Evolutionary conservation across 1,140 invertebrate genomes (phyloP).

Genomic region (Drosophila bocqueti): DNA sequence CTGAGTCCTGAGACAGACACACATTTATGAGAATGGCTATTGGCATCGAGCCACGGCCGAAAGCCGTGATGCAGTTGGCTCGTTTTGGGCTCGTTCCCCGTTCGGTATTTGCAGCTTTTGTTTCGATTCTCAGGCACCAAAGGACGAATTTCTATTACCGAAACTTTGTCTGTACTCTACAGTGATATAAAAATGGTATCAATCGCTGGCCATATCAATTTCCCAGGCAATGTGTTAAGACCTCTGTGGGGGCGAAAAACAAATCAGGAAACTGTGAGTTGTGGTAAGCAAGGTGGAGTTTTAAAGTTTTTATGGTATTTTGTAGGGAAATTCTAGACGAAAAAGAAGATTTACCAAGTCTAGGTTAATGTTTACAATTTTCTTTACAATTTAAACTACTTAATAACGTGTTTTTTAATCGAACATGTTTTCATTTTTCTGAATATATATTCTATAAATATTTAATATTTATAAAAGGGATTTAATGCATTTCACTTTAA

Average conservation of each 20-base stretch:
- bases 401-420: fast-evolving
- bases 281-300: not conserved
- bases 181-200: constrained; percentile 29
- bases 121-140: constrained; percentile 58
- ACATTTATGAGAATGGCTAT: constrained; percentile 59
- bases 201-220: constrained; percentile 35
- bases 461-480: too few relatives aligned
- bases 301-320: not conserved
- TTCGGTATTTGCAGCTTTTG: constrained; percentile 67
- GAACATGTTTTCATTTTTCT: fast-evolving
- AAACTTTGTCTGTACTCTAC: constrained; percentile 64
- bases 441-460: not conserved
- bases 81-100: constrained; percentile 20
- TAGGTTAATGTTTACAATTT: not conserved
- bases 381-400: not conserved
- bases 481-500: not conserved
- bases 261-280: not conserved
- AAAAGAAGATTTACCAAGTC: too few relatives aligned
- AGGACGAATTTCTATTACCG: constrained; percentile 62
- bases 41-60: constrained; percentile 68
- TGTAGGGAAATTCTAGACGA: not conserved
- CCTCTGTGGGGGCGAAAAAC: not conserved
- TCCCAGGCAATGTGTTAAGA: constrained; percentile 29
- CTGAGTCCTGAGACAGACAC: constrained; percentile 22
- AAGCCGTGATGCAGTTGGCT: constrained; percentile 58